Evolutionary conservation across 35 echinoderm and acorn worm genomes (phyloP), one percentile per base, ranked within the genome.

Genomic region (Apostichopus parvimensis): DNA sequence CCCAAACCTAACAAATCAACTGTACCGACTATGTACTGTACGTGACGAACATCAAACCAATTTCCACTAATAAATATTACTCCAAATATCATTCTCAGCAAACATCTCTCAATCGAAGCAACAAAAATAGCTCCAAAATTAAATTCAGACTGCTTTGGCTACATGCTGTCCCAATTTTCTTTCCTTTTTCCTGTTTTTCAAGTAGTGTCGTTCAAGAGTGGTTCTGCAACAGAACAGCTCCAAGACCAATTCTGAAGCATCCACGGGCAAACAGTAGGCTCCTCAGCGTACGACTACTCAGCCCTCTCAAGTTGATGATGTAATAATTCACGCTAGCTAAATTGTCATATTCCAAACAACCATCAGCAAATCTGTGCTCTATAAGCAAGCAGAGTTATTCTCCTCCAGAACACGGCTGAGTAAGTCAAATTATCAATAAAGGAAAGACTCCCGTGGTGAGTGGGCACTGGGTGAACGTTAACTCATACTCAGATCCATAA

Each of bases 401-500:
- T 75, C 71, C 71, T 75, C 17, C 1, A n/a, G 17, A 20, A 7
- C 71, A 75, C 15, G 71, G 6, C 71, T 1, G 71, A 75, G 71
- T 75, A 75, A 75, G 71, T 68, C 11, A 11, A 9, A 20, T 75
- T 75, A 75, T 75, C 71, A 75, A 75, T 75, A 22, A 75, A 75
- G 18, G 34, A 45, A 2, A 45, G 71, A 21, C 5, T 20, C 71
- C n/a, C 18, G 71, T 18, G n/a, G 71, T 75, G 71, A 75, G 71
- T 22, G 15, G 71, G 6, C 7, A 6, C 17, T 18, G 71, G n/a
- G 7, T 13, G 14, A 75, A 14, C 6, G 7, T 20, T 18, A 75
- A 75, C 21, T 84, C 56, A 54, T n/a, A 84, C 54, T 58, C 54
- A 84, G 81, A 84, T 84, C 81, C 54, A 58, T 84, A 56, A 58